A percentile compares a stretch with the other conserved stretches of the same genome.
phyloP scores from a whole-genome alignment of 2,797 vertebrate species.

The Enteromius thamalakanensis region DNA sequence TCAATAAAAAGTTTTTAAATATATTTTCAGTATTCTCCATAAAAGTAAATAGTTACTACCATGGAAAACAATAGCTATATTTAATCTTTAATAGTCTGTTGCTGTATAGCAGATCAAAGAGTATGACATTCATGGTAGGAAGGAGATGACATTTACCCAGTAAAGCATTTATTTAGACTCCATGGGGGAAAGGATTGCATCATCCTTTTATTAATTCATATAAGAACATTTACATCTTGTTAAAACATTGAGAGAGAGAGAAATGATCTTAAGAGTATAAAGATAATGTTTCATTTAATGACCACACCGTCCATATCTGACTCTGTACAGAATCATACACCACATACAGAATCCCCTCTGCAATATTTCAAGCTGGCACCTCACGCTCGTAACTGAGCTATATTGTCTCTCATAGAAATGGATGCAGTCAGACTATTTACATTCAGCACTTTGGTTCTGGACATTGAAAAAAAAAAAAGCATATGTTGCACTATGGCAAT shows the following conservation, averaged over 20 bases:
- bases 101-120: background rate
- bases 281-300: slow-evolving; percentile 59
- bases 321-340: slow-evolving; percentile 51
- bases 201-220: slow-evolving; percentile 62
- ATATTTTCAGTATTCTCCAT: background rate
- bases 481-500: slow-evolving; percentile 36
- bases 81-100: background rate
- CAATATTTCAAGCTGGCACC: slow-evolving; percentile 43
- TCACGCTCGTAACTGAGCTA: slow-evolving; percentile 33
- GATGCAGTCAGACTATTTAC: slow-evolving; percentile 54
- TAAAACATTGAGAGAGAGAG: slow-evolving; percentile 61
- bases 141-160: slow-evolving; percentile 29
- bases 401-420: slow-evolving; percentile 47
- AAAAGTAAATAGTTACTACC: background rate
- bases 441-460: slow-evolving; percentile 65
- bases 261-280: slow-evolving; percentile 59
- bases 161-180: slow-evolving; percentile 58
- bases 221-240: slow-evolving; percentile 67
- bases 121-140: slow-evolving; percentile 17
- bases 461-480: slow-evolving; percentile 35
- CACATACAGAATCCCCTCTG: slow-evolving; percentile 36
- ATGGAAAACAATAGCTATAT: slow-evolving; percentile 8
- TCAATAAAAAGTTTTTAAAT: background rate
- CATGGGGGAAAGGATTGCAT: slow-evolving; percentile 43
- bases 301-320: slow-evolving; percentile 42